Evolutionary conservation across 2,888 invertebrate genomes (phyloP), one percentile per base, ranked within the genome.

Genomic region (Drosophila demipolita): DNA sequence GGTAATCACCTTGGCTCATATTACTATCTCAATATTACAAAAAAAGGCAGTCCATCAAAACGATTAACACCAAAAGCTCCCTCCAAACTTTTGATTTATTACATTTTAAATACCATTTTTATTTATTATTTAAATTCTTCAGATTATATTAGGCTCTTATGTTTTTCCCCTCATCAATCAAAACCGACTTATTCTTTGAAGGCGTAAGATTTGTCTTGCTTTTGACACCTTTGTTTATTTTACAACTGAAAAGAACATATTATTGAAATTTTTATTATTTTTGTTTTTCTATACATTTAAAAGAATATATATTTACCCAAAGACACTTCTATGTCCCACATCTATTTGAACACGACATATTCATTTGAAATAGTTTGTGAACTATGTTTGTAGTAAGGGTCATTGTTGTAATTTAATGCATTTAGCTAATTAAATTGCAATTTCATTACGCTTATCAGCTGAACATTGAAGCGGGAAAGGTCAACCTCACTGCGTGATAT

Each of bases 361-460:
- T 36, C 11, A 33, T n/a, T n/a, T n/a, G 12, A 33, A 23, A 26
- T 57, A 20, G 29, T 7, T 17, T 9, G 26, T 15, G 26, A 23
- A 32, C 23, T 15, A n/a, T 26, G 7, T 20, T 12, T 50, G 35
- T 15, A 15, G 26, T 48, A 40, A 63, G 48, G 36, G 15, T 9
- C 45, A 49, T 26, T 26, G 23, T 1, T 12, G 2, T 8, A 48
- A n/a, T 29, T 36, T 4, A 12, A 67, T 67, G 70, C 74, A 75
- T 80, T 88, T 58, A n/a, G 66, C 67, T 86, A 83, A 86, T 88
- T 80, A 86, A 86, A 71, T 57, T 73, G 60, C 59, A 73, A 61
- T 64, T 88, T 72, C 68, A 80, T 71, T 74, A 66, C 50, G 54
- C 66, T 80, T 65, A 82, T 72, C 80, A 54, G 55, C 54, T 29